Evolutionary conservation across 2,888 invertebrate genomes (phyloP).

Genomic region (Drosophila diplacantha): DNA sequence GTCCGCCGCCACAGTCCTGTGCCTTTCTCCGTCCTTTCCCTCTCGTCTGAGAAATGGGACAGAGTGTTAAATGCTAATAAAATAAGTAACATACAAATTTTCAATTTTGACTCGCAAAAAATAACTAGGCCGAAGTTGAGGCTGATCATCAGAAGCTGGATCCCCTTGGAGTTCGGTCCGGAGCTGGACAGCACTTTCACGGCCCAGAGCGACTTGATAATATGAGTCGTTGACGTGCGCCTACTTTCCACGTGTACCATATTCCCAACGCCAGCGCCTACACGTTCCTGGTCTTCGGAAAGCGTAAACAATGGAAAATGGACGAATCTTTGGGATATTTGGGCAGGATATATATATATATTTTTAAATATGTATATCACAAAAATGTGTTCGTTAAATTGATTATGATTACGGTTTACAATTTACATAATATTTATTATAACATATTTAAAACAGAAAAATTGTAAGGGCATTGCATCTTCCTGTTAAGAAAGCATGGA

Average conservation of each 20-base stretch:
- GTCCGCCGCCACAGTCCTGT: conserved; percentile 29
- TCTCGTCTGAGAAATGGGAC: conserved; percentile 43
- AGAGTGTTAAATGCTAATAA: conserved; percentile 71
- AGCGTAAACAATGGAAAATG: conserved; percentile 12
- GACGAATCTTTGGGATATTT: not conserved
- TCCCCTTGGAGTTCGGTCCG: conserved; percentile 11
- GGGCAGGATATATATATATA: not conserved
- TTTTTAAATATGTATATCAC: not conserved
- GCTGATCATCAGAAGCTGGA: conserved; percentile 18
- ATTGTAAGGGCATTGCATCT: conserved; percentile 26
- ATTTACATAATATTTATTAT: not conserved
- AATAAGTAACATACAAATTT: conserved; percentile 71
- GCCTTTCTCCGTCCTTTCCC: conserved; percentile 53
- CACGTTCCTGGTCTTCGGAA: conserved; percentile 40
- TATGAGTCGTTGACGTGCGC: conserved; percentile 65
- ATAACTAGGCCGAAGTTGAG: conserved; percentile 49
- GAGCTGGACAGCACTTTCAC: conserved; percentile 73
- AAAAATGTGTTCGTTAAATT: too few relatives aligned
- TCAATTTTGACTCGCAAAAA: conserved; percentile 54
- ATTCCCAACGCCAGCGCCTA: conserved; percentile 50
- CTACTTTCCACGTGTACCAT: conserved; percentile 56
- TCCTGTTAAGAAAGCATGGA: not conserved
- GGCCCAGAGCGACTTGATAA: conserved; percentile 75
- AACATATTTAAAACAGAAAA: too few relatives aligned
- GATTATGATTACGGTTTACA: not conserved